Conservation (phyloP, 2,113 vertebrate species). For the Chaetorhynchus papuensis region DNA sequence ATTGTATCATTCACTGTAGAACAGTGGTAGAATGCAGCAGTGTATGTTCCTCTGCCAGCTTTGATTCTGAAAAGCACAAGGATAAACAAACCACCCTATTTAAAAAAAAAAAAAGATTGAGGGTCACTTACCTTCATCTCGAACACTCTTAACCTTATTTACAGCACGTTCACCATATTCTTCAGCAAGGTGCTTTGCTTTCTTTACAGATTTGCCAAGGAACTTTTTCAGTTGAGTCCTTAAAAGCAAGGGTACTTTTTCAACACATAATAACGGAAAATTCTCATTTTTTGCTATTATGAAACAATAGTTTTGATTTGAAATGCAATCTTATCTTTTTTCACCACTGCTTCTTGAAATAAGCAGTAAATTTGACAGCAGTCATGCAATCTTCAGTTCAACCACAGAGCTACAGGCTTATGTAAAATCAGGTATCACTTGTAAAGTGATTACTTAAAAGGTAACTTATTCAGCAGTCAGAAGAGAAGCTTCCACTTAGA, state of each 20-base stretch:
- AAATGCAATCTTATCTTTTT: neutral
- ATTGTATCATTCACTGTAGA: neutral
- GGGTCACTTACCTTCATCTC: slow-evolving; percentile 85
- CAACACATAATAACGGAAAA: neutral
- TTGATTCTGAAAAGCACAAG: neutral
- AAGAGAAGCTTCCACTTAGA: neutral
- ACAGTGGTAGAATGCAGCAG: neutral
- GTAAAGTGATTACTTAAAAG: neutral
- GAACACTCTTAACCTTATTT: slow-evolving; percentile 98
- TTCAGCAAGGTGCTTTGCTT: slow-evolving; percentile 93
- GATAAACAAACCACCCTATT: neutral
- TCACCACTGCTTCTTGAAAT: neutral
- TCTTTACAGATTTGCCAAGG: slow-evolving; percentile 95
- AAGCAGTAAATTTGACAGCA: neutral
- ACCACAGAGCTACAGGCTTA: neutral
- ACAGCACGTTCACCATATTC: slow-evolving; percentile 97
- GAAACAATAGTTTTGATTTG: neutral
- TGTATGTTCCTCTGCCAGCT: neutral
- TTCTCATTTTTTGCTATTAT: neutral
- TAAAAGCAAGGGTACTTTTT: neutral
- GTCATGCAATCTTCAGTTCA: neutral
- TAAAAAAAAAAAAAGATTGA: neutral
- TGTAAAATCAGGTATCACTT: neutral
- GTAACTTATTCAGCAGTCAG: neutral
- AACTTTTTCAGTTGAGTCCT: slow-evolving; percentile 97